Conservation (phyloP, 2,888 invertebrate species). For the Spatulosminthurus flaviceps region DNA sequence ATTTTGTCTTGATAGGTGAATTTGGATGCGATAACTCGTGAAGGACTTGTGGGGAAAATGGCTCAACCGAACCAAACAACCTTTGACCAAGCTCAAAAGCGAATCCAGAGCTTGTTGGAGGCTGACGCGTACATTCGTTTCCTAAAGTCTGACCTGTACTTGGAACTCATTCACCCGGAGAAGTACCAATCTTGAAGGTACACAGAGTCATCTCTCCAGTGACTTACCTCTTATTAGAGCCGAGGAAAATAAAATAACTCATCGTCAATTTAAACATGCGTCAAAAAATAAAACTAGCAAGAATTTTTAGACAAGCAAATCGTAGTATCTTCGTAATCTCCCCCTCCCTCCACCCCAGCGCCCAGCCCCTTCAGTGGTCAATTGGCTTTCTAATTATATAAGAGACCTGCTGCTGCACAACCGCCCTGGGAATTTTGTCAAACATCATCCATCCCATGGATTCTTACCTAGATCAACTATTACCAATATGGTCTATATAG, state of each 20-base stretch:
- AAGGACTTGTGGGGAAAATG: slow-evolving; percentile 66
- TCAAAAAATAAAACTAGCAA: neutral
- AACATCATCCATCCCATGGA: neutral
- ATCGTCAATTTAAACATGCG: neutral
- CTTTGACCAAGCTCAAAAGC: slow-evolving; percentile 70
- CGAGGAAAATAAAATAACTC: neutral
- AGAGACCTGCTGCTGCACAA: neutral
- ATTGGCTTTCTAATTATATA: neutral
- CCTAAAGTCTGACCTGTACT: slow-evolving; percentile 69
- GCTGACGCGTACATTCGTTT: slow-evolving; percentile 71
- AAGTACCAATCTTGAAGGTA: slow-evolving; percentile 56
- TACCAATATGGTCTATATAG: neutral
- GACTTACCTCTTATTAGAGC: neutral
- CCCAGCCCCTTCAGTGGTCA: neutral
- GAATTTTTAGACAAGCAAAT: neutral
- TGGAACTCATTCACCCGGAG: slow-evolving; percentile 66
- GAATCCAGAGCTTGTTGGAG: slow-evolving; percentile 70
- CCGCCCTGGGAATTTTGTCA: neutral
- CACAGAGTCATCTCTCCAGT: neutral
- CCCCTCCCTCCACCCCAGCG: no score
- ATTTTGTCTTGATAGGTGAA: slow-evolving; percentile 67
- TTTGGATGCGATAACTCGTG: slow-evolving; percentile 69
- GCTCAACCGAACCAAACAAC: slow-evolving; percentile 67
- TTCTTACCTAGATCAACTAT: neutral
- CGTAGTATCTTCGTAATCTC: neutral